phyloP scores from a whole-genome alignment of 92 coral and sea anemone genomes.

The Porites lobata region DNA sequence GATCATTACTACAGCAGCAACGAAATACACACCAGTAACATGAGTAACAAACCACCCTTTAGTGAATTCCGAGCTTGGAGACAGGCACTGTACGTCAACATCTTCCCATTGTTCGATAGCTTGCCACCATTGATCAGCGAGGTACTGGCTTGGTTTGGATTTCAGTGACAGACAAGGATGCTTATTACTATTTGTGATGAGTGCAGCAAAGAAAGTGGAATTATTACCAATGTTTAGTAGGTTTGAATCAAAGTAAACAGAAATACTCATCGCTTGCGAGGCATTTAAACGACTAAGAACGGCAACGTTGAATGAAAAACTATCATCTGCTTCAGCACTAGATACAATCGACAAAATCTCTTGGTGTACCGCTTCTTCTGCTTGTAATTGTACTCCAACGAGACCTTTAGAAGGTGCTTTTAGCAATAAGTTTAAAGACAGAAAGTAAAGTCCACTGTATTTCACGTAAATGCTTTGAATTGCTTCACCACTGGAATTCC shows the following conservation, averaged over 20 bases:
- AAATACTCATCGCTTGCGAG: slow-evolving; percentile 28
- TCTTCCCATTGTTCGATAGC: slow-evolving; percentile 49
- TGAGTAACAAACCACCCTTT: slow-evolving; percentile 63
- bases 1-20: slow-evolving; percentile 35
- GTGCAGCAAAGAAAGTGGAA: slow-evolving; percentile 50
- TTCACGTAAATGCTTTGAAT: neutral
- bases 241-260: slow-evolving; percentile 27
- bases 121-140: slow-evolving; percentile 53
- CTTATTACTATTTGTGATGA: slow-evolving; percentile 21
- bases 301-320: slow-evolving; percentile 29
- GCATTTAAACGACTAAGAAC: slow-evolving; percentile 54
- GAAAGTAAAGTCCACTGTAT: slow-evolving; percentile 61
- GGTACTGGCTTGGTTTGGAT: slow-evolving; percentile 12
- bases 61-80: slow-evolving; percentile 28
- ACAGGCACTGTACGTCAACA: slow-evolving; percentile 20
- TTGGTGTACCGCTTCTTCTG: slow-evolving; percentile 7
- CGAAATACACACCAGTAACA: slow-evolving; percentile 60
- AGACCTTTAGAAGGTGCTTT: neutral
- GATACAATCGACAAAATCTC: slow-evolving; percentile 10
- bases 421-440: slow-evolving; percentile 32
- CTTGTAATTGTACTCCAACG: slow-evolving; percentile 25
- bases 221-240: neutral
- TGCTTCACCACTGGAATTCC: slow-evolving; percentile 14
- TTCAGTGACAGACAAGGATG: slow-evolving; percentile 28
- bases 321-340: slow-evolving; percentile 26